Conservation (phyloP, 2,888 invertebrate species). For the Macrophya annulata region DNA sequence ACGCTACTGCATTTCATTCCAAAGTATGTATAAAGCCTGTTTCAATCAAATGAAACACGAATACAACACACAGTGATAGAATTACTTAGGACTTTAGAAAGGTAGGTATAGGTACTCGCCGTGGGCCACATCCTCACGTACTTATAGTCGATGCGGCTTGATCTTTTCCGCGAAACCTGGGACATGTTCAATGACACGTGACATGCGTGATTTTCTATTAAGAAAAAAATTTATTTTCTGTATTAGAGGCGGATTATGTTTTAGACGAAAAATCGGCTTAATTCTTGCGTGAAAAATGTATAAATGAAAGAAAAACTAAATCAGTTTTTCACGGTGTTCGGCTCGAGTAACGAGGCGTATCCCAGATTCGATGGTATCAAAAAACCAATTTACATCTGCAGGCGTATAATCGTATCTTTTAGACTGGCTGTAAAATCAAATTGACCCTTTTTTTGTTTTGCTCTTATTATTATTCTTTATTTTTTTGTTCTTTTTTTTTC, state of each 20-base stretch:
- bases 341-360: constrained; percentile 43
- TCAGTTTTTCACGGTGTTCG: constrained; percentile 52
- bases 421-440: constrained; percentile 25
- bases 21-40: constrained; percentile 5
- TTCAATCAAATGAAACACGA: background rate
- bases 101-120: background rate
- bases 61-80: background rate
- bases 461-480: background rate
- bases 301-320: background rate
- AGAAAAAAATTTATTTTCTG: background rate
- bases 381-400: constrained; percentile 39
- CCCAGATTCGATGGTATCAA: background rate
- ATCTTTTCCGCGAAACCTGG: constrained; percentile 43
- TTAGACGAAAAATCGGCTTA: background rate
- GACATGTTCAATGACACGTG: constrained; percentile 26
- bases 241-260: background rate
- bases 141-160: background rate
- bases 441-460: background rate
- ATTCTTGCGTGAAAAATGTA: constrained; percentile 31
- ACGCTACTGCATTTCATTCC: constrained; percentile 35
- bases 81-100: background rate
- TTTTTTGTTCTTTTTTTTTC: background rate
- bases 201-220: background rate
- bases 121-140: constrained; percentile 40
- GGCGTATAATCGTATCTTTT: constrained; percentile 11